Percentiles rank a stretch among this genome's conserved stretches.
Evolutionary conservation across 2,113 vertebrate species (phyloP).

Genomic region (Melanerpes formicivorus): DNA sequence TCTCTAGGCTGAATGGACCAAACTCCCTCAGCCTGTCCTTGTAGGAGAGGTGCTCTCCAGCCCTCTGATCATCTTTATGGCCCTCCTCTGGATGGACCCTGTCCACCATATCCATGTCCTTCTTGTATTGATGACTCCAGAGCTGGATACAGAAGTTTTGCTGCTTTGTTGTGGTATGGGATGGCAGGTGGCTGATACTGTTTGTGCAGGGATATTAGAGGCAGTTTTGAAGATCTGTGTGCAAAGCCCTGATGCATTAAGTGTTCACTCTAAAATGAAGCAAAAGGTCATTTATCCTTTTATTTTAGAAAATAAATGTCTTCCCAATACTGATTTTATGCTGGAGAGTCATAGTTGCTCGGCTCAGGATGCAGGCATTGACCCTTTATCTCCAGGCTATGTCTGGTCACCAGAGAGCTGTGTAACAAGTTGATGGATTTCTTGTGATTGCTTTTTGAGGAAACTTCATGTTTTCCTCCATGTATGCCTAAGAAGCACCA

Average conservation of each 20-base stretch:
- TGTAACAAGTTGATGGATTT: background rate
- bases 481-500: background rate
- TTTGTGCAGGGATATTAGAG: background rate
- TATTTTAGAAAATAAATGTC: background rate
- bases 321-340: background rate
- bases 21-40: too few species aligned
- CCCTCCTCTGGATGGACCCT: too few species aligned
- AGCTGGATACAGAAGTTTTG: background rate
- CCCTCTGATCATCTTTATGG: too few species aligned
- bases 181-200: background rate
- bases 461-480: background rate
- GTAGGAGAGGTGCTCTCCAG: too few species aligned
- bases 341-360: background rate
- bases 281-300: background rate
- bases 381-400: background rate
- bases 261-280: background rate
- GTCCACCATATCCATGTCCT: too few species aligned
- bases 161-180: background rate
- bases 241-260: background rate
- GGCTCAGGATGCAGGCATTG: background rate
- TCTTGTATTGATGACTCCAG: too few species aligned
- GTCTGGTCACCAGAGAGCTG: background rate
- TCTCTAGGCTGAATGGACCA: too few species aligned
- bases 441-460: background rate
- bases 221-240: background rate